Conservation (phyloP, 1,140 invertebrate species). For the Apis laboriosa region DNA sequence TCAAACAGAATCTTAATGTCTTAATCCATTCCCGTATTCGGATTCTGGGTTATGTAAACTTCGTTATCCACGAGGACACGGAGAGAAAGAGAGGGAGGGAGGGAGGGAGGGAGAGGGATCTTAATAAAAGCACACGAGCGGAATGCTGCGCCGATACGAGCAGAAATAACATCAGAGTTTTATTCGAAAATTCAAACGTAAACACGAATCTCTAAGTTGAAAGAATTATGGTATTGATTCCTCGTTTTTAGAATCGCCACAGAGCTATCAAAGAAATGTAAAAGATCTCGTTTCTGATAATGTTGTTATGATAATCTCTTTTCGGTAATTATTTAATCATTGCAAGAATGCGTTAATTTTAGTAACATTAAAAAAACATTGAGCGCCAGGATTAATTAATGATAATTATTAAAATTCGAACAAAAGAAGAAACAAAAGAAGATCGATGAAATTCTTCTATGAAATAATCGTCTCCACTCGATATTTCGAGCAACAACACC, state of each 20-base stretch:
- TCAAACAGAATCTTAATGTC: constrained; percentile 49
- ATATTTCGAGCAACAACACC: not conserved
- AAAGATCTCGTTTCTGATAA: no score
- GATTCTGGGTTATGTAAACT: constrained; percentile 31
- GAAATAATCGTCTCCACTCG: not conserved
- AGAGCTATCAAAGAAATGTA: no score
- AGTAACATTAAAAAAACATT: no score
- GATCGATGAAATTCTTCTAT: not conserved
- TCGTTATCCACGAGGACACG: constrained; percentile 1
- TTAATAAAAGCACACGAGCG: not conserved
- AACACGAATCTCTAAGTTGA: not conserved
- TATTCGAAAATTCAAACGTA: not conserved
- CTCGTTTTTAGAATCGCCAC: no score
- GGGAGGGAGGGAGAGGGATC: no score
- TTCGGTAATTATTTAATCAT: no score
- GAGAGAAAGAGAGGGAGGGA: no score
- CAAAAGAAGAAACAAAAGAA: no score
- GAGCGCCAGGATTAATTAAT: no score
- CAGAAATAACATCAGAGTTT: not conserved
- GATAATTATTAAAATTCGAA: no score
- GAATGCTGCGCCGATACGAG: not conserved
- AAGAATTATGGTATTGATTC: not conserved
- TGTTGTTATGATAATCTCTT: no score
- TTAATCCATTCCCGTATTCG: constrained; percentile 34
- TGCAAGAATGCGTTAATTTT: no score